Evolutionary conservation across 1,140 invertebrate genomes (phyloP), one percentile per base, ranked within the genome.

Genomic region (Mamestra configurata): DNA sequence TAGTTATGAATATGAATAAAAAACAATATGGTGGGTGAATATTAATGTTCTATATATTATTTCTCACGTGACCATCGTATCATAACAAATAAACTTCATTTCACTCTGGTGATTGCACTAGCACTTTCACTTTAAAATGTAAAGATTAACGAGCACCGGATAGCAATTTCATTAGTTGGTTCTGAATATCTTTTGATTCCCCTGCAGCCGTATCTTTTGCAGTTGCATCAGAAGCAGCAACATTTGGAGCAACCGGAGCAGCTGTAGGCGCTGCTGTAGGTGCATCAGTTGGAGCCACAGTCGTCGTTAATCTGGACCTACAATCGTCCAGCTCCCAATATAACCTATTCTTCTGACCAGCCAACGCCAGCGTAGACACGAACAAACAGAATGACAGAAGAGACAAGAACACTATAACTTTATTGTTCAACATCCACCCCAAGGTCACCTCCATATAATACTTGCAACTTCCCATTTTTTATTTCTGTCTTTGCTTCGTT

Each of bases 381-480:
- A 94, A 92, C 4, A 93, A 76, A 59, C 86, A 88, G 57, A 94
- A 94, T 0, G 88, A 92, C 4, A 94, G 70, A 15, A 93, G 61
- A 77, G 86, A 84, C 1, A 94, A 85, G 6, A 94, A 84, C 7
- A 94, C 93, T 46, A 94, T 94, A 0, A 91, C 77, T 84, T 94
- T 94, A 61, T 94, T 94, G 31, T 94, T 89, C 46, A 93, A 53
- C 84, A 90, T 89, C 93, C 93, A 94, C 6, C 72, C 87, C 10
- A 90, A 24, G 1, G 82, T 85, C 40, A 80, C 79, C 18, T 91
- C 86, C 6, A 82, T 88, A 70, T 90, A 92, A 80, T 93, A 92
- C 81, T 83, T 85, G 59, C 85, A 89, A 40, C 27, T 53, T 76
- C 82, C 87, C 90, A 90, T 93, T 84, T 88, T 88, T 4, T 49